Percentiles rank a stretch among this genome's conserved stretches.
Evolutionary conservation across 2,888 invertebrate species (phyloP).

Genomic region (Malachius bipustulatus): DNA sequence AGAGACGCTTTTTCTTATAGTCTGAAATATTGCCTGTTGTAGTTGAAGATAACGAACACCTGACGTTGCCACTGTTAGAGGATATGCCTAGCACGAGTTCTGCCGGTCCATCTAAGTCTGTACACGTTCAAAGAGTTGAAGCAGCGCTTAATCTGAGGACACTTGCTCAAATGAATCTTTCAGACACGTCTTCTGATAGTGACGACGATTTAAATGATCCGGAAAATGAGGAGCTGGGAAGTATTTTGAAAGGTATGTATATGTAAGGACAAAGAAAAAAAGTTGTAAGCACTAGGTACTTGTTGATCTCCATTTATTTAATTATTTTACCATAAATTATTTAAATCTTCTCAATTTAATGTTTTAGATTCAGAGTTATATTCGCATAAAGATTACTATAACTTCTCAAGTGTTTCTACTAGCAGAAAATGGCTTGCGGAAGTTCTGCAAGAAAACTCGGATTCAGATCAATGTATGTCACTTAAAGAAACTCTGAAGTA

Average conservation of each 20-base stretch:
- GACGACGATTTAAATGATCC: slow-evolving; percentile 35
- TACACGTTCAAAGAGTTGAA: slow-evolving; percentile 76
- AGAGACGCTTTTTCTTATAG: too few relatives aligned
- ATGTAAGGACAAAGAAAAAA: too few relatives aligned
- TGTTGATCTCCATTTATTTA: too few relatives aligned
- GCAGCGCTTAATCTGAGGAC: slow-evolving; percentile 67
- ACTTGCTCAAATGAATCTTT: slow-evolving; percentile 61
- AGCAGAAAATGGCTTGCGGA: slow-evolving; percentile 80
- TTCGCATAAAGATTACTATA: slow-evolving; percentile 37
- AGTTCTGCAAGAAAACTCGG: slow-evolving; percentile 61
- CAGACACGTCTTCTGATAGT: slow-evolving; percentile 46
- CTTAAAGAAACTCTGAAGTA: neutral
- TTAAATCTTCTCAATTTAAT: too few relatives aligned
- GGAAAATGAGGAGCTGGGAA: neutral
- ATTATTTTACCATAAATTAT: too few relatives aligned
- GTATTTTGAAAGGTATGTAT: slow-evolving; percentile 2
- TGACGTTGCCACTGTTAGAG: too few relatives aligned
- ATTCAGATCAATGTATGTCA: slow-evolving; percentile 43
- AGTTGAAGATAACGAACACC: too few relatives aligned
- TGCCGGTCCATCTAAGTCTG: slow-evolving; percentile 41
- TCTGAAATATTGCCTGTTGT: too few relatives aligned
- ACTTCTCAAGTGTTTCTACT: slow-evolving; percentile 68
- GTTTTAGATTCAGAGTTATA: slow-evolving; percentile 27
- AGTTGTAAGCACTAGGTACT: too few relatives aligned
- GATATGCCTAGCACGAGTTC: too few relatives aligned